These are phyloP conservation scores for Alexandromys fortis DNA, from an alignment of 2,113 vertebrate species.

Conservation along the genomic window DNA sequence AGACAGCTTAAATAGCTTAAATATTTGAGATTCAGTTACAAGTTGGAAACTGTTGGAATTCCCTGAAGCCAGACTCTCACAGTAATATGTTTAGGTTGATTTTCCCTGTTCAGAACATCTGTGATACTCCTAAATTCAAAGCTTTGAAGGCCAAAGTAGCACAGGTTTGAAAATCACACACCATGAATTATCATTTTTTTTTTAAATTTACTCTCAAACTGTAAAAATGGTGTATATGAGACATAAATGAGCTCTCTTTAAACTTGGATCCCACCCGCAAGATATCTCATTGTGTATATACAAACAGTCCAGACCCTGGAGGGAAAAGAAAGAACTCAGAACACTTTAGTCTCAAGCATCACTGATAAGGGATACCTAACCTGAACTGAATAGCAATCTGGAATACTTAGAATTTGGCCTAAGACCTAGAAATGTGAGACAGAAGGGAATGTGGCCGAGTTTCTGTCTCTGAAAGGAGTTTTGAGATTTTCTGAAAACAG, in stretches of 20 bases:
- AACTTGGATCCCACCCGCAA: not conserved
- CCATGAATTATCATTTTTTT: not conserved
- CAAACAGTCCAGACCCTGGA: not conserved
- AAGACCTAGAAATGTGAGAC: constrained; percentile 37
- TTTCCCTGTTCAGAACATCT: not conserved
- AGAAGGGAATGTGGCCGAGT: not conserved
- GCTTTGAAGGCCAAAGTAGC: not conserved
- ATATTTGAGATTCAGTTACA: constrained; percentile 50
- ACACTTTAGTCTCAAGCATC: not conserved
- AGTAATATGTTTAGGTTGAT: not conserved
- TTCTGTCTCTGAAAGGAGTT: not conserved
- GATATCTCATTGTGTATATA: not conserved
- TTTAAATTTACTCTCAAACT: not conserved
- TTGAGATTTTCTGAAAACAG: constrained; percentile 24
- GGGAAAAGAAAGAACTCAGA: not conserved
- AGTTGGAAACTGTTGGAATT: constrained; percentile 12
- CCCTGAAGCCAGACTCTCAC: constrained; percentile 29
- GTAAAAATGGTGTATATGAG: not conserved
- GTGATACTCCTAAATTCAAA: not conserved
- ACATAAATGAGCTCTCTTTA: not conserved
- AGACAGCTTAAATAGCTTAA: constrained; percentile 26
- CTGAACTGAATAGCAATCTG: constrained; percentile 16
- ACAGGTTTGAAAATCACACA: not conserved
- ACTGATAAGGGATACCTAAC: not conserved
- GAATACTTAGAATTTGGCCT: constrained; percentile 29